Evolutionary conservation across 2,888 invertebrate genomes (phyloP), one percentile per base, ranked within the genome.

Genomic region (Sceliomorpha sp.): DNA sequence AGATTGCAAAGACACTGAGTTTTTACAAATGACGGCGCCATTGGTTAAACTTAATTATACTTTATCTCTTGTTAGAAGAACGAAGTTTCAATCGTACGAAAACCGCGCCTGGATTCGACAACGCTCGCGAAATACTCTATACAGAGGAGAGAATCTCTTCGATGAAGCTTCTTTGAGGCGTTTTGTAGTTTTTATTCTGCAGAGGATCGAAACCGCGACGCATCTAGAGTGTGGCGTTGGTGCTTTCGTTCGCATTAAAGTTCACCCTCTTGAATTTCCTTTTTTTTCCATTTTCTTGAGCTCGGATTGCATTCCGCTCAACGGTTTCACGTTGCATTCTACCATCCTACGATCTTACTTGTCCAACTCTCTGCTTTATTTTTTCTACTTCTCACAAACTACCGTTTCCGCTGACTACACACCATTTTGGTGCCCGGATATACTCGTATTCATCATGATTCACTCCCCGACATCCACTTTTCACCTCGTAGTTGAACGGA

Each of bases 261-360:
- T 71, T 72, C 45, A 45, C 59, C 60, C 44, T 70, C 26, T 8
- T 12, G 15, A 42, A 51, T 14, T 48, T 27, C 48, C 14, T 24
- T 70, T 47, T 59, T 53, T 67, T 50, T 60, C 42, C 47, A 47
- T 68, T 75, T 69, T 44, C 42, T 60, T 50, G 60, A 59, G 55
- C 47, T 34, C 48, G 42, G 63, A 72, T 76, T 69, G 70, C 70
- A 73, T 74, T 74, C 58, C 51, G 51, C 74, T 66, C 62, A 32
- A 56, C 50, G 62, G 48, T 58, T 62, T 56, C 45, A 27, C 39
- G 26, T 50, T 59, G 24, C 47, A 15, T 32, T 45, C 20, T 34
- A 47, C 32, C 45, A 53, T 47, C 40, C 45, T 55, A 42, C 42
- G 29, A 48, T 63, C 55, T 63, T 55, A 63, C 48, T 63, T 48